A percentile compares a stretch with the other conserved stretches of the same genome.
These are phyloP conservation scores for Hoplias malabaricus DNA, from an alignment of 2,113 vertebrate species.

Conservation along the genomic window DNA sequence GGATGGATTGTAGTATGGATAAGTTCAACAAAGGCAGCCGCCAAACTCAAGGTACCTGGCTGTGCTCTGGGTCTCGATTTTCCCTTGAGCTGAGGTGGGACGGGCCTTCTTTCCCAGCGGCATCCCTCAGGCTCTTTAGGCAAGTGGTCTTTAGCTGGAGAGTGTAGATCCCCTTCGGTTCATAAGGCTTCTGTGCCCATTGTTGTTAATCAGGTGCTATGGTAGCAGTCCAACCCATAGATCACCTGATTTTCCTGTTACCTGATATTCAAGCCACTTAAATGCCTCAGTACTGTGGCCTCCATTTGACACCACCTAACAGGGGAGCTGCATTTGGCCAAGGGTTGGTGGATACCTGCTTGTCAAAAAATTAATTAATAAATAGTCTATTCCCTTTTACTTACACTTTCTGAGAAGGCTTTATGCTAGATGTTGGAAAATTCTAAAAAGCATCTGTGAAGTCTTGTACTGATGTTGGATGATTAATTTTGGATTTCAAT, in stretches of 20 bases:
- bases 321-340: too few relatives aligned
- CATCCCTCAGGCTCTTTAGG: conserved; percentile 47
- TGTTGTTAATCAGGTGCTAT: conserved; percentile 27
- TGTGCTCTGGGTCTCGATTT: conserved; percentile 66
- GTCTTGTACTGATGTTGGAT: too few relatives aligned
- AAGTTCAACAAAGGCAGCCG: not conserved
- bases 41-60: conserved; percentile 68
- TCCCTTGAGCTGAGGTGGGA: conserved; percentile 72
- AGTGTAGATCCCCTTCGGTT: not conserved
- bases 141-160: not conserved
- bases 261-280: conserved; percentile 57
- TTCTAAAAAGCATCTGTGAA: too few relatives aligned
- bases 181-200: conserved; percentile 10
- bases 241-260: conserved; percentile 55
- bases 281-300: conserved; percentile 32
- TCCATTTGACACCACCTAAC: not conserved
- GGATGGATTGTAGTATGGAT: not conserved
- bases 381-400: too few relatives aligned
- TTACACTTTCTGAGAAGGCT: too few relatives aligned
- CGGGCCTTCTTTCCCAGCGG: conserved; percentile 59
- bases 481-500: too few relatives aligned
- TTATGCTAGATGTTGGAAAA: too few relatives aligned
- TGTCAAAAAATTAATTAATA: too few relatives aligned
- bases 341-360: too few relatives aligned
- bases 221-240: conserved; percentile 25